Conservation (phyloP, 2,797 vertebrate genomes). For the Darevskia mixta region DNA sequence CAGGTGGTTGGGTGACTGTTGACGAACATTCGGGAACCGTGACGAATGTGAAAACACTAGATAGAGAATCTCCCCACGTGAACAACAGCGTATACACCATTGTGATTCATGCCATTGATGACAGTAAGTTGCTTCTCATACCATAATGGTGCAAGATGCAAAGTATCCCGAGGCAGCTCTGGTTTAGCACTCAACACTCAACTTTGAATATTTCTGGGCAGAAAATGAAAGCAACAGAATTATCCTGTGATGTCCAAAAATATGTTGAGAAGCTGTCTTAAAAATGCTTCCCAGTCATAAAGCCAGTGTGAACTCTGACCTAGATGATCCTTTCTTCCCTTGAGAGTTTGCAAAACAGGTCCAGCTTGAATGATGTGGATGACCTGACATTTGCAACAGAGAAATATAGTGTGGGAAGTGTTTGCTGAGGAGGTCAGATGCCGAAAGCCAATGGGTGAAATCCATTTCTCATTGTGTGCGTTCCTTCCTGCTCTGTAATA, state of each 20-base stretch:
- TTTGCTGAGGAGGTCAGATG: slow-evolving; percentile 2
- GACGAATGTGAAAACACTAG: slow-evolving; percentile 77
- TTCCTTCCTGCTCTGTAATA: neutral
- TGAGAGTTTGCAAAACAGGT: neutral
- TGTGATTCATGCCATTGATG: slow-evolving; percentile 76
- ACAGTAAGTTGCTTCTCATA: slow-evolving; percentile 75
- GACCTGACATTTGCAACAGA: neutral
- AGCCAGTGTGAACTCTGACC: neutral
- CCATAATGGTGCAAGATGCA: too few relatives aligned
- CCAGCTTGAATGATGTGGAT: neutral
- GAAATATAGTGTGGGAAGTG: neutral
- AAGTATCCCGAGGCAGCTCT: neutral
- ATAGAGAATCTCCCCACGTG: slow-evolving; percentile 82
- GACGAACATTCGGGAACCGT: slow-evolving; percentile 82
- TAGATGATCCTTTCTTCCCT: neutral
- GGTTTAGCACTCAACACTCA: too few relatives aligned
- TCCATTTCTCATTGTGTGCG: neutral
- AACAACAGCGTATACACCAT: slow-evolving; percentile 78
- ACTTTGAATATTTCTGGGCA: neutral
- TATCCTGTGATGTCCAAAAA: neutral
- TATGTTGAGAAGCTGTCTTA: neutral
- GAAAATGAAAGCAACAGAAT: neutral
- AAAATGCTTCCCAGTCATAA: neutral
- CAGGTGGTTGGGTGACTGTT: slow-evolving; percentile 79
- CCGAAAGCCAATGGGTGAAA: neutral